Evolutionary conservation across 2,113 vertebrate genomes (phyloP).

Genomic region (Cephalopterus ornatus): DNA sequence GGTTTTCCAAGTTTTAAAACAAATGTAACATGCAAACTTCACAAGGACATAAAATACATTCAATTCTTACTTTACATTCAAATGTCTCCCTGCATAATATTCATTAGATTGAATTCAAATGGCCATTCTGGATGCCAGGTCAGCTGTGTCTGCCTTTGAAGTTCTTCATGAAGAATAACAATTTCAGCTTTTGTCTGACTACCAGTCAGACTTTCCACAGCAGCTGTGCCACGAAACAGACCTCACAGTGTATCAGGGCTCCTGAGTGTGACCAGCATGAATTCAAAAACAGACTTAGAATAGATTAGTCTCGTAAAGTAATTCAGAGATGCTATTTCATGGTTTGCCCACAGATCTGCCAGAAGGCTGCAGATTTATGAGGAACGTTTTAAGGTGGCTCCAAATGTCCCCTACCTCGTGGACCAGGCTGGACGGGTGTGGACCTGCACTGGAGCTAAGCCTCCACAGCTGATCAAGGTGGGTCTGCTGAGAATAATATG

Average conservation of each 20-base stretch:
- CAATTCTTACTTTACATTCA: background rate
- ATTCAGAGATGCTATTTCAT: too few species aligned
- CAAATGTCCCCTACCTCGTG: background rate
- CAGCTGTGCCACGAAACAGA: background rate
- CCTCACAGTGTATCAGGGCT: background rate
- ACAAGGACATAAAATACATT: background rate
- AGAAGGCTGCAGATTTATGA: background rate
- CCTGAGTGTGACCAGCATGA: accelerated
- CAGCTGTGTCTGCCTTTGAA: background rate
- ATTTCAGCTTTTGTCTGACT: background rate
- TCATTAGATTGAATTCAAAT: background rate
- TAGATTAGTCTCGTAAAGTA: accelerated
- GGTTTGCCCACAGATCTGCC: background rate
- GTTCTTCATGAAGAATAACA: background rate
- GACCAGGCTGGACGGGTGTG: background rate
- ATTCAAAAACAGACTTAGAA: background rate
- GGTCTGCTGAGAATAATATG: accelerated
- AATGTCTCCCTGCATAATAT: background rate
- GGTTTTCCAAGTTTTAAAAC: background rate
- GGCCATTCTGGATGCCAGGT: background rate
- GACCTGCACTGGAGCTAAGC: background rate
- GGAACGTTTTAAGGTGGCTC: background rate
- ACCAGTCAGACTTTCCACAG: background rate
- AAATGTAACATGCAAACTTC: background rate
- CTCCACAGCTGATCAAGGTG: background rate